Percentiles rank a stretch among this genome's conserved stretches.
These are phyloP conservation scores for Carapus acus DNA, from an alignment of 2,797 vertebrate species.

Conservation along the genomic window DNA sequence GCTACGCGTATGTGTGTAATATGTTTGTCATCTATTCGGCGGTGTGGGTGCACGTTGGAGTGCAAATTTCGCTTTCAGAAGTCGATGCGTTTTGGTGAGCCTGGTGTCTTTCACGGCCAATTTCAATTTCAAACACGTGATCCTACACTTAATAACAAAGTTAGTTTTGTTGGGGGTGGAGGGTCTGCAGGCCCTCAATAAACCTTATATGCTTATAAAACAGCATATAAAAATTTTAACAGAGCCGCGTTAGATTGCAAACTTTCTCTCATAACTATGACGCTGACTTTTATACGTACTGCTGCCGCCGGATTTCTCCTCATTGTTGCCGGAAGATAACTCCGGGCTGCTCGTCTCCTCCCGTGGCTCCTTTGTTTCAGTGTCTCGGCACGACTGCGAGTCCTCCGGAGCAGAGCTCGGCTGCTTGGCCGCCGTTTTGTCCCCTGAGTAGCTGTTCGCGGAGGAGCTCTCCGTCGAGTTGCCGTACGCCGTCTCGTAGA, in stretches of 20 bases:
- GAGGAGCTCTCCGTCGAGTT: constrained; percentile 79
- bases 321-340: constrained; percentile 98
- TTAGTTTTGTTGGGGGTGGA: constrained; percentile 97
- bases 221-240: constrained; percentile 99
- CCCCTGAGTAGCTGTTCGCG: constrained; percentile 78
- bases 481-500: constrained; percentile 97
- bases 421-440: constrained; percentile 80
- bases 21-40: too few species aligned
- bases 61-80: too few species aligned
- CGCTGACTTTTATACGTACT: constrained; percentile 93
- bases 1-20: too few species aligned
- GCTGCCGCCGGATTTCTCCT: constrained; percentile 87
- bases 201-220: constrained; percentile 99
- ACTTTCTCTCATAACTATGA: constrained; percentile 85
- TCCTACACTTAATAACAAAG: constrained; percentile 98
- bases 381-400: constrained; percentile 72
- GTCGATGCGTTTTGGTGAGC: too few species aligned
- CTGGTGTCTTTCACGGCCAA: constrained; percentile 92
- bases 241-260: constrained; percentile 89
- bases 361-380: constrained; percentile 78
- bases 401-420: constrained; percentile 65
- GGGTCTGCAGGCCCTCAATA: constrained; percentile 96
- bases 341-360: constrained; percentile 94
- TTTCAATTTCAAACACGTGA: constrained; percentile 99
- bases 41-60: too few species aligned